Percentiles rank a stretch among this genome's conserved stretches.
phyloP scores from a whole-genome alignment of 2,797 vertebrate genomes.

The Eurystomus glaucurus region DNA sequence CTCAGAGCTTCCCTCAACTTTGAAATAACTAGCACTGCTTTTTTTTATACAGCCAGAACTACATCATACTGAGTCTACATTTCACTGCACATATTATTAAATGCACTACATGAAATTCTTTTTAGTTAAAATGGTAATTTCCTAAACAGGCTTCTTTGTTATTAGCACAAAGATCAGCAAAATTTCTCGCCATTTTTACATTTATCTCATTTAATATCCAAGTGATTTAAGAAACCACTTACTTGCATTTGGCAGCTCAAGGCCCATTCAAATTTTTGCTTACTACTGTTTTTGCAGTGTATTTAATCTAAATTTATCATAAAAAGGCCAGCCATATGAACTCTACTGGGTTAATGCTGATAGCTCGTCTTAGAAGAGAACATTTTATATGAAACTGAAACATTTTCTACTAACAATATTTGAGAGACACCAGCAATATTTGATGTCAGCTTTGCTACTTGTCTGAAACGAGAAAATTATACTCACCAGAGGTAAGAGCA shows the following conservation, averaged over 20 bases:
- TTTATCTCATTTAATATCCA: constrained; percentile 2
- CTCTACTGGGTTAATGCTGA: neutral
- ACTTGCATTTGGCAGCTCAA: constrained; percentile 14
- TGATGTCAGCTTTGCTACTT: neutral
- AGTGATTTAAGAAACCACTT: neutral
- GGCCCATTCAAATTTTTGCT: neutral
- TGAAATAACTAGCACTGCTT: neutral
- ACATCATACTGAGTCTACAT: neutral
- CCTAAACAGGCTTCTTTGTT: neutral
- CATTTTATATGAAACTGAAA: neutral
- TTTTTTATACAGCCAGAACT: neutral
- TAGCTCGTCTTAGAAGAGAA: neutral
- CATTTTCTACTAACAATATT: neutral
- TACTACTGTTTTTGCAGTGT: neutral
- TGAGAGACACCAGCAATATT: neutral
- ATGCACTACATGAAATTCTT: neutral
- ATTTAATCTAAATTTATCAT: constrained; percentile 3
- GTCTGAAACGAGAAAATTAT: neutral
- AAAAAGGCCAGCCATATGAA: neutral
- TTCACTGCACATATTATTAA: neutral
- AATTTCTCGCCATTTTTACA: neutral
- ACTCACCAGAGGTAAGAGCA: neutral
- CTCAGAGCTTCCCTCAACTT: neutral
- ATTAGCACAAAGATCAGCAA: neutral
- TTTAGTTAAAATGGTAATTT: neutral